Evolutionary conservation across 2,113 vertebrate species (phyloP).

Genomic region (Pontoporia blainvillei): DNA sequence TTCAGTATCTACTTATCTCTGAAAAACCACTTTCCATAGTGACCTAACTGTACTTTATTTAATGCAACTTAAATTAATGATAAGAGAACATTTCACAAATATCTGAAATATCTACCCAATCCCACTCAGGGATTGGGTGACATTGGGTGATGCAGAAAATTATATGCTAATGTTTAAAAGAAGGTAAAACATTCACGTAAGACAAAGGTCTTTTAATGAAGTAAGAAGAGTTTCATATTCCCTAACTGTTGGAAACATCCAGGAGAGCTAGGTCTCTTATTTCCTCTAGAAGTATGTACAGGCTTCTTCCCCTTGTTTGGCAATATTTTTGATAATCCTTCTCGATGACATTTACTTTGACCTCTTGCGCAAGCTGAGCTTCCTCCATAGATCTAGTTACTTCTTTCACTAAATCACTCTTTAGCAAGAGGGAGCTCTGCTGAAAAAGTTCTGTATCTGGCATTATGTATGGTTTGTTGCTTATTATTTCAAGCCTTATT

Average conservation of each 20-base stretch:
- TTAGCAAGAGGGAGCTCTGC: constrained; percentile 48
- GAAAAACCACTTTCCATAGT: neutral
- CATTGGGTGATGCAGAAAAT: neutral
- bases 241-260: constrained; percentile 72
- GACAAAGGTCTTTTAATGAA: neutral
- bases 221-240: constrained; percentile 49
- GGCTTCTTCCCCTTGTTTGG: constrained; percentile 87
- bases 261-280: constrained; percentile 90
- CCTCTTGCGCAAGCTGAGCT: constrained; percentile 82
- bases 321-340: constrained; percentile 85
- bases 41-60: neutral
- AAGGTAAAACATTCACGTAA: neutral
- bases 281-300: constrained; percentile 93
- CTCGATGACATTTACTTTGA: constrained; percentile 67
- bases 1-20: neutral
- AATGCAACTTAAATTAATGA: neutral
- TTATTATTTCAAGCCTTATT: constrained; percentile 87
- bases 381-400: constrained; percentile 88
- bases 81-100: neutral
- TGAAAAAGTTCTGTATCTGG: neutral
- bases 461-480: constrained; percentile 76
- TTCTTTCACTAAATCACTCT: constrained; percentile 85
- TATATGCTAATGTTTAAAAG: neutral
- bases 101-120: neutral
- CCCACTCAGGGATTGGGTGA: neutral